Evolutionary conservation across 1,140 invertebrate species (phyloP).

Genomic region (Meloidogyne floridensis): DNA sequence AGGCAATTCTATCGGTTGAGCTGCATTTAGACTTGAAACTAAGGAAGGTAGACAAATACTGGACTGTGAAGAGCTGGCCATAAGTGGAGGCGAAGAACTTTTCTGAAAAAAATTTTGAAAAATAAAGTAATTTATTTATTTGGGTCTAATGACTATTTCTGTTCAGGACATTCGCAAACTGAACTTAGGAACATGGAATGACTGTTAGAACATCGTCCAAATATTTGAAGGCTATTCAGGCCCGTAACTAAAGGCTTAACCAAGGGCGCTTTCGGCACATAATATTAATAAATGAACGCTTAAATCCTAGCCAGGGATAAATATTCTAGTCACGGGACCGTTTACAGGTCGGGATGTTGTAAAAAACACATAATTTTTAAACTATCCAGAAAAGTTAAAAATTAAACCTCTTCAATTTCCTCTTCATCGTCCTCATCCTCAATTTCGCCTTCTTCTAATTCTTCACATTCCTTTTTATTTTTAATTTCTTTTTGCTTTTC

Average conservation of each 20-base stretch:
- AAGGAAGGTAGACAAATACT: not conserved
- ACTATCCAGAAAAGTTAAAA: not conserved
- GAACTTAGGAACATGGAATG: too few species aligned
- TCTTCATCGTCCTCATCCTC: not conserved
- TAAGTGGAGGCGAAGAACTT: not conserved
- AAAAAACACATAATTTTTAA: not conserved
- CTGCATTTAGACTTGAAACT: not conserved
- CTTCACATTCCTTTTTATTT: not conserved
- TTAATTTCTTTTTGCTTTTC: not conserved
- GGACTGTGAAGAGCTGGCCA: not conserved
- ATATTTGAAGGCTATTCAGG: too few species aligned
- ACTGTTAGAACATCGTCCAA: too few species aligned
- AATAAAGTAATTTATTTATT: too few species aligned
- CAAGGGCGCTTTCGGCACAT: too few species aligned
- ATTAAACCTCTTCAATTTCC: not conserved
- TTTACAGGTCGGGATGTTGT: too few species aligned
- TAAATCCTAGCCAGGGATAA: too few species aligned
- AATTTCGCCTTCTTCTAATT: slow-evolving; percentile 4
- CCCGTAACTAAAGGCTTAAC: too few species aligned
- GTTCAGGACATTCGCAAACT: too few species aligned
- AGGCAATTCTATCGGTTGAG: not conserved
- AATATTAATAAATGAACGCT: too few species aligned
- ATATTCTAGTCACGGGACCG: too few species aligned
- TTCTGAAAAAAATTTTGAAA: not conserved
- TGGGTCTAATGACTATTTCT: too few species aligned